Evolutionary conservation across 2,888 invertebrate genomes (phyloP), one percentile per base, ranked within the genome.

Genomic region (Melanargia galathea): DNA sequence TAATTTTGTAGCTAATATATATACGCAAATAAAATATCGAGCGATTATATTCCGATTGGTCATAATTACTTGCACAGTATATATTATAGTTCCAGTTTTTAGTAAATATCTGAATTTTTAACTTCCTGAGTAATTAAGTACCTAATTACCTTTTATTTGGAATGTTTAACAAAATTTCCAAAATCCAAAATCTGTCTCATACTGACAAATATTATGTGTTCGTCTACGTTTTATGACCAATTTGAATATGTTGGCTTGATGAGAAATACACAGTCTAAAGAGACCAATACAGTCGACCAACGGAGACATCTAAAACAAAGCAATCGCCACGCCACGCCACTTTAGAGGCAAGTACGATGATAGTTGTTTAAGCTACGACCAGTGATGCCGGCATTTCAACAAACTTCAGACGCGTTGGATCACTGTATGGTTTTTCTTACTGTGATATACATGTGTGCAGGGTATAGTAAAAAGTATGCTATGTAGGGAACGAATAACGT

Each of bases 391-490:
- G 24, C 30, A 7, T 30, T 30, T 30, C 30, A 5, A 30, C 6
- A 30, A 5, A 30, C 6, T 7, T 30, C 30, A 30, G 8, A 6
- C 0, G 7, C 30, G 6, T 30, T 30, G 30, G 30, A 1, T 30
- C 30, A 30, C 30, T 30, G 30, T 30, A 30, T 30, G 30, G 30
- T 30, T 30, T 30, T 30, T 30, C 30, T 30, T 30, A 30, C 59
- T 60, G 60, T 72, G 72, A 58, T 76, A 77, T 74, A 73, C 73
- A 73, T 76, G 75, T 78, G 81, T 83, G 82, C 80, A 82, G 84
- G 81, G 81, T 75, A 75, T 74, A 76, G 68, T 74, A 74, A 76
- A 30, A 26, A 45, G 45, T 48, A 75, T 74, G 76, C 77, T 71
- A 73, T 71, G 69, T 73, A 75, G 73, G 45, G 43, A 56, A 69